Base-by-base conservation (phyloP, 1,140 invertebrate species). In the Zaprionus ornatus region DNA sequence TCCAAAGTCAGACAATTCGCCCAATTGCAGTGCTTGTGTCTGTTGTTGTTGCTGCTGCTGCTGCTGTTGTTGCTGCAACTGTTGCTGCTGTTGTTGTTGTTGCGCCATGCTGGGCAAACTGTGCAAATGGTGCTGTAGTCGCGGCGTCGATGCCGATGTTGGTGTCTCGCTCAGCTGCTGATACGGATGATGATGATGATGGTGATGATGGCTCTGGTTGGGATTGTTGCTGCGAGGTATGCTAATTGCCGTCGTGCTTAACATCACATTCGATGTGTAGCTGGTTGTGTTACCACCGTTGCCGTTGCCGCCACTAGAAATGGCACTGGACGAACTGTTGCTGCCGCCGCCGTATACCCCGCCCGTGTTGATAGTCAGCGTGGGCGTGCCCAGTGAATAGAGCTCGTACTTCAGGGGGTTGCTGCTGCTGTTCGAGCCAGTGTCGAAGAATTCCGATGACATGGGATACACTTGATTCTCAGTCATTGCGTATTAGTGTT, bases 361-460 rank as follows among this genome's bases (percentile, higher is more conserved):
- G 55, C 82, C 82, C 48, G 83, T 82, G 21, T 87, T 82, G n/a
- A 87, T 88, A 40, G 60, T 88, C 61, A 87, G 52, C 40, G 85
- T 80, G 67, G 84, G 84, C 77, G 82, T 75, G 63, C 80, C 85
- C 61, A 92, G 65, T 15, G 91, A 77, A 64, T 85, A 92, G 32
- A 92, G 60, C 66, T 92, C 91, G 73, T 87, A 92, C 56, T 92
- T 92, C 42, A 92, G 57, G 32, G 91, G 70, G 77, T 92, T 92
- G 77, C 88, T 92, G 85, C 87, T 90, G 70, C 91, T 92, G 57
- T 92, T 92, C 19, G 91, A 92, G 68, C 91, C 90, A 37, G 74
- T 92, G 83, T 92, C 91, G 86, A 92, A 92, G 80, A 92, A 88
- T 73, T 92, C 91, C 74, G 91, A 90, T 76, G 91, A 92, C 91